A percentile compares a stretch with the other conserved stretches of the same genome.
These are phyloP conservation scores for Stylophora pistillata DNA, from an alignment of 64 coral and sea anemone species.

Conservation along the genomic window DNA sequence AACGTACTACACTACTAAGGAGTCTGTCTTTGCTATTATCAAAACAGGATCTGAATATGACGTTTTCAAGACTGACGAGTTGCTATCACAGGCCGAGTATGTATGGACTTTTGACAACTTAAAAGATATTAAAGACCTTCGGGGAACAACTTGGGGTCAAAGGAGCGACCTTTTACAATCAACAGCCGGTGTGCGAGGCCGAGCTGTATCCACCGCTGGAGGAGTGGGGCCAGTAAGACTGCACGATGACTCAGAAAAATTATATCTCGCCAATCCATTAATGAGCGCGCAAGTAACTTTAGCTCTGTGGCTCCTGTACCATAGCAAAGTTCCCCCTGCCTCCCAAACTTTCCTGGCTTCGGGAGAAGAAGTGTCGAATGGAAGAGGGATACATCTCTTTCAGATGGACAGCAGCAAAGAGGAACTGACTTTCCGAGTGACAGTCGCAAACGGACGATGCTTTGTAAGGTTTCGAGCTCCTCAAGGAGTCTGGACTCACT, in stretches of 20 bases:
- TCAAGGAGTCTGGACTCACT: background rate
- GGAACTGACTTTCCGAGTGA: background rate
- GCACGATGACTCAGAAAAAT: background rate
- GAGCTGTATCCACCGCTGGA: background rate
- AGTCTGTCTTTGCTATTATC: background rate
- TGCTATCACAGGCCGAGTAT: background rate
- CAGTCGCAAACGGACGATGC: background rate
- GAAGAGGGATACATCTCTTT: background rate
- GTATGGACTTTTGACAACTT: constrained; percentile 3
- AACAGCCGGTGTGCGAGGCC: background rate
- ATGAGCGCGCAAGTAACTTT: background rate
- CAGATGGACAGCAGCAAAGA: background rate
- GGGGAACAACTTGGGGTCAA: background rate
- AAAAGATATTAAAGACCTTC: background rate
- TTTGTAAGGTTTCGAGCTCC: background rate
- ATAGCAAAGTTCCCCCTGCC: background rate
- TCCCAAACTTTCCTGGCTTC: background rate
- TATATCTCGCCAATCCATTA: background rate
- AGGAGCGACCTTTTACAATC: background rate
- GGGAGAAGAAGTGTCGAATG: background rate
- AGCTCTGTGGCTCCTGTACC: background rate
- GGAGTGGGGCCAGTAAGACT: background rate
- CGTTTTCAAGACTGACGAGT: background rate
- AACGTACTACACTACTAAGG: background rate
- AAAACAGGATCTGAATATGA: background rate